Base-by-base conservation (phyloP, 1,140 invertebrate genomes). In the Psilanteris sp. region DNA sequence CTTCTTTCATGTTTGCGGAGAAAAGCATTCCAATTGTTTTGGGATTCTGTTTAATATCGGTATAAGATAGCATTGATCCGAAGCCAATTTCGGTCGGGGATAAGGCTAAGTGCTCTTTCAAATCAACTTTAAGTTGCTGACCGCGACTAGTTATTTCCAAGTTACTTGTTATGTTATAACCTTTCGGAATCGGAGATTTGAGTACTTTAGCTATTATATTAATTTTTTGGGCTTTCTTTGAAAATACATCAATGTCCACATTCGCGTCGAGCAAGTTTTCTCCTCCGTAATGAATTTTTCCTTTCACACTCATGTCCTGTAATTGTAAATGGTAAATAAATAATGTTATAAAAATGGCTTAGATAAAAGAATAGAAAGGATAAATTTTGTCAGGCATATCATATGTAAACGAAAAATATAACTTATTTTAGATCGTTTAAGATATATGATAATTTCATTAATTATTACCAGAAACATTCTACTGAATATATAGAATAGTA, bases 181-280 rank as follows among this genome's bases (percentile, higher is more conserved):
- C 87, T 3, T 86, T 76, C 0, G 74, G 62, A 3, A 89, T 61
- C 0, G 70, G 7, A 3, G 37, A 66, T 3, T 79, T 81, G 0
- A 76, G 2, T 2, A 87, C 22, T 27, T 89, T 87, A 2, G 80
- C 83, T 7, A 73, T 66, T 5, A 87, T 71, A 18, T 87, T 82
- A n/a, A 93, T 87, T 77, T 91, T 92, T 37, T 93, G 91, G 4
- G 90, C 84, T n/a, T 90, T 88, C 48, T 90, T 89, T 1, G 89
- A 67, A 13, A 72, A 77, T 16, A 77, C 4, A 27, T 94, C 92
- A 8, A 93, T 83, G 14, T 90, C 85, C 1, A 92, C 0, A 26
- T 90, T 89, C 0, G 83, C 83, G 34, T 90, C 88, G 1, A 89
- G 31, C 4, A 87, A 50, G 7, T 83, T 81, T 8, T 89, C 81